Evolutionary conservation across 1,140 invertebrate genomes (phyloP).

Genomic region (Stegodyphus dumicola): DNA sequence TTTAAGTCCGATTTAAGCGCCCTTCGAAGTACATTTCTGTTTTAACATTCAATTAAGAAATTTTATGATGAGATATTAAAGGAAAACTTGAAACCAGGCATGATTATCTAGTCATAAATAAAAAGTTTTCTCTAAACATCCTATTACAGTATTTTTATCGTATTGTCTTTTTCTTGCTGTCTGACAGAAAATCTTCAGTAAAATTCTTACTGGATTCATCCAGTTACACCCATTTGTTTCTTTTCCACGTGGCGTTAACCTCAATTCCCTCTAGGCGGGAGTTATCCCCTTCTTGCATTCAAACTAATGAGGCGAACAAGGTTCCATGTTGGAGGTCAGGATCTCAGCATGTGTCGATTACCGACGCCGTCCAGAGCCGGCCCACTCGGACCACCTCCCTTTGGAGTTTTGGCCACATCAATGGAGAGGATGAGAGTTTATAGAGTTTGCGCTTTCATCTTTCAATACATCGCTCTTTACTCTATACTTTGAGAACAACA

Average conservation of each 20-base stretch:
- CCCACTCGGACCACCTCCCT: conserved; percentile 3
- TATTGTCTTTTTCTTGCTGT: no score
- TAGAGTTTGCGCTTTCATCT: neutral
- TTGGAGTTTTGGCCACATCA: neutral
- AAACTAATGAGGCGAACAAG: conserved; percentile 47
- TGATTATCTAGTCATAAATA: no score
- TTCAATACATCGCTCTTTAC: neutral
- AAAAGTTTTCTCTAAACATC: no score
- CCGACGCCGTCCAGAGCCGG: conserved; percentile 21
- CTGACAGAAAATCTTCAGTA: neutral
- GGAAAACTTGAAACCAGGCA: no score
- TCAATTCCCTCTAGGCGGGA: conserved; percentile 15
- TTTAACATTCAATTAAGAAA: no score
- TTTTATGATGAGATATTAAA: no score
- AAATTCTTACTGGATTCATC: no score
- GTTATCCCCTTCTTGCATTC: conserved; percentile 19
- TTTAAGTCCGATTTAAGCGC: no score
- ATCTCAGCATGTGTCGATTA: conserved; percentile 42
- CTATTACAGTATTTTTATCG: no score
- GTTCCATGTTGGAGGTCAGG: conserved; percentile 45
- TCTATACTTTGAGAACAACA: no score
- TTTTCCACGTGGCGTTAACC: conserved; percentile 8
- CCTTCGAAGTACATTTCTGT: no score
- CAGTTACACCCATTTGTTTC: conserved; percentile 6
- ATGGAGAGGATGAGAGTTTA: conserved; percentile 7